Base-by-base conservation (phyloP, 1,140 invertebrate species). In the Cotesia vestalis region DNA sequence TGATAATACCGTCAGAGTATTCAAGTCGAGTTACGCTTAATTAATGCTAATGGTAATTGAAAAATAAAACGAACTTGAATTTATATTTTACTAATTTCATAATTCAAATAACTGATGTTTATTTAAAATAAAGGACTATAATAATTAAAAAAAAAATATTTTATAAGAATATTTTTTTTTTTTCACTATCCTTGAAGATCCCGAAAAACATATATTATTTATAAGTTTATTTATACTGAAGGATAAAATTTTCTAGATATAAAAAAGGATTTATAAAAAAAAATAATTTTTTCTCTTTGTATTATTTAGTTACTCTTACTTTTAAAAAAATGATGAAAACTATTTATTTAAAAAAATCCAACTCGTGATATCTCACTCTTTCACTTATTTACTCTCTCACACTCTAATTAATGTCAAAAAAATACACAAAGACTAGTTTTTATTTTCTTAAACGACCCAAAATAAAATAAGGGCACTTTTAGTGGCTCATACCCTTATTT, bases 1-100 rank as follows among this genome's bases (percentile, higher is more conserved):
- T 35, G 98, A 99, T 85, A 98, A 97, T 83, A 94, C 95, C 36
- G 88, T 99, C 17, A 93, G 97, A 83, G 93, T 98, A 78, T 99
- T 95, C 79, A 93, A 93, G 85, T 88, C 92, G 0, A 27, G 35
- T 35, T 61, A 20, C 34, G 59, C 36, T 12, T 12, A 3, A 36
- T 4, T 14, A 14, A 12, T 46, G 5, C 11, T 46, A 6, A 46
- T 46, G 40, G 40, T 17, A 17, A 17, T 11, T 46, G 5, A 46
- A 9, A 46, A 5, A 46, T 9, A 46, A 11, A 46, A 40, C 1
- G 4, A 5, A 46, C 40, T 46, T 11, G 40, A 46, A 46, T 3
- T 9, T 46, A 46, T 9, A 46, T 46, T 46, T 46, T 9, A 9
- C 40, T 46, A 11, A 46, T 46, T 46, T 46, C 6, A 46, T 46